A percentile compares a stretch with the other conserved stretches of the same genome.
These are phyloP conservation scores for Gopherus flavomarginatus DNA, from an alignment of 2,113 vertebrate genomes.

Conservation along the genomic window DNA sequence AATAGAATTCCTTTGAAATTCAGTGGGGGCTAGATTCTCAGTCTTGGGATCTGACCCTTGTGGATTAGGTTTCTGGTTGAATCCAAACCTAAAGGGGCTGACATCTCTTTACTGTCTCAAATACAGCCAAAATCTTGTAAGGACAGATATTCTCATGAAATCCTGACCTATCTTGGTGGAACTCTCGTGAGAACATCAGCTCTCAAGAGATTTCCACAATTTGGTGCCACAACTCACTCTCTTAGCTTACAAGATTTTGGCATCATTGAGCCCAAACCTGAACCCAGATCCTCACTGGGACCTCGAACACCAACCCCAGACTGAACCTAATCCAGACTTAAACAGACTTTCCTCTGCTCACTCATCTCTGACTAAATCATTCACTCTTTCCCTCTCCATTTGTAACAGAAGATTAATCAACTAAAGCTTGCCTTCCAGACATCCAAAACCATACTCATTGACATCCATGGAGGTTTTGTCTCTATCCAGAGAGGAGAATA, in stretches of 20 bases:
- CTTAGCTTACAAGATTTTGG: background rate
- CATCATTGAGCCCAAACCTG: background rate
- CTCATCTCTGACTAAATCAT: background rate
- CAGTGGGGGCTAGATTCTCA: background rate
- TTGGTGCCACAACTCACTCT: background rate
- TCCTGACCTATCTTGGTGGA: background rate
- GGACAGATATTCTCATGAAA: background rate
- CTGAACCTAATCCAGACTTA: constrained; percentile 16
- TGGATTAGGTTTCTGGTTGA: background rate
- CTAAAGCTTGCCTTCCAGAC: background rate
- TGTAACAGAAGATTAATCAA: background rate
- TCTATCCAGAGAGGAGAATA: background rate
- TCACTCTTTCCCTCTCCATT: background rate
- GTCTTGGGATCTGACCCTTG: background rate
- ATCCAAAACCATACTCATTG: background rate
- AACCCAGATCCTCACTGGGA: background rate
- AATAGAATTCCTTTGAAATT: background rate
- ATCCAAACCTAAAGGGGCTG: background rate
- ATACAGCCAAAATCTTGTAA: background rate
- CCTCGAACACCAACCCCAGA: background rate
- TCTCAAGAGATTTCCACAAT: background rate
- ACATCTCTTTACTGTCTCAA: background rate
- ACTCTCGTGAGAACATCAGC: background rate
- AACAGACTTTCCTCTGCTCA: constrained; percentile 14
- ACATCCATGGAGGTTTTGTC: background rate